A percentile compares a stretch with the other conserved stretches of the same genome.
phyloP scores from a whole-genome alignment of 2,888 invertebrate species.

The Spodoptera exigua region DNA sequence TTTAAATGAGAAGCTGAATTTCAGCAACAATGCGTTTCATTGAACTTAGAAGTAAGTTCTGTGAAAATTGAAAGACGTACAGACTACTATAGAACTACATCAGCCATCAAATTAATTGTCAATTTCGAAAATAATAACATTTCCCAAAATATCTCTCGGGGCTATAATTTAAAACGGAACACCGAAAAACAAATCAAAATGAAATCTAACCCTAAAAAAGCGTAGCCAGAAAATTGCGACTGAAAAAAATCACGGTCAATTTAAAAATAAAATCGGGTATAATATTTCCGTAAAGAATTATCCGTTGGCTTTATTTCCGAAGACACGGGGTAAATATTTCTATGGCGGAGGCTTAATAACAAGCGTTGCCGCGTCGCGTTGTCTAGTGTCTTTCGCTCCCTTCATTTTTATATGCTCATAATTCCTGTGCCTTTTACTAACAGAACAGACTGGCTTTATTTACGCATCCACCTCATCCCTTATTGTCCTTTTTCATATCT shows the following conservation, averaged over 20 bases:
- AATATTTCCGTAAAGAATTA: slow-evolving; percentile 50
- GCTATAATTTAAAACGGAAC: neutral
- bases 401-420: slow-evolving; percentile 73
- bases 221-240: slow-evolving; percentile 10
- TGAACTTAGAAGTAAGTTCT: slow-evolving; percentile 2
- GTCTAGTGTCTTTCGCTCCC: slow-evolving; percentile 65
- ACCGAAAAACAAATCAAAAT: neutral
- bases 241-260: slow-evolving; percentile 26
- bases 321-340: slow-evolving; percentile 61
- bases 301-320: slow-evolving; percentile 50
- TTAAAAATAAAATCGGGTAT: slow-evolving; percentile 42
- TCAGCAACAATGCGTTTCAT: slow-evolving; percentile 11
- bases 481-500: slow-evolving; percentile 78
- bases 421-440: slow-evolving; percentile 71
- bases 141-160: neutral
- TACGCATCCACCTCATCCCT: slow-evolving; percentile 71
- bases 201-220: slow-evolving; percentile 17
- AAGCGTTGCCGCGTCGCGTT: slow-evolving; percentile 65
- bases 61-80: slow-evolving; percentile 9
- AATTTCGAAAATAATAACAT: slow-evolving; percentile 1
- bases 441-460: slow-evolving; percentile 71
- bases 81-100: slow-evolving; percentile 5
- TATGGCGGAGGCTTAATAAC: slow-evolving; percentile 66
- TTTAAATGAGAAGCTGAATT: slow-evolving; percentile 13
- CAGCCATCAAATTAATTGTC: slow-evolving; percentile 4